These are phyloP conservation scores for Drosophila kikkawai DNA, from an alignment of 1,140 invertebrate species.

Conservation along the genomic window DNA sequence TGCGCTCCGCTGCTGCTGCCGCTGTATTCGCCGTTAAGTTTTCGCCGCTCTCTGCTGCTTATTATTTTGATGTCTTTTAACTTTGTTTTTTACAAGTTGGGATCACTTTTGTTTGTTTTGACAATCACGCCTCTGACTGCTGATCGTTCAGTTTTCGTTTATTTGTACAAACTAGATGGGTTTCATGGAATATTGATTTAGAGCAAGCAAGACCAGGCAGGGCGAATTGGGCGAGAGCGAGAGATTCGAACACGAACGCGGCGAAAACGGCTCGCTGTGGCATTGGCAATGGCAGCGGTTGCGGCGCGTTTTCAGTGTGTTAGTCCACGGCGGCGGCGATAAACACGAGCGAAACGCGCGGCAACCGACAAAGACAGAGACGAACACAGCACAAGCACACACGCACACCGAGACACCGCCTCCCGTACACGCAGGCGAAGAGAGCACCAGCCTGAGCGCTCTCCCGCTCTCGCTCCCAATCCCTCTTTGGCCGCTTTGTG, in stretches of 20 bases:
- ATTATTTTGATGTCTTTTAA: slow-evolving; percentile 25
- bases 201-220: slow-evolving; percentile 35
- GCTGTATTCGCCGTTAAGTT: slow-evolving; percentile 46
- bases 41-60: slow-evolving; percentile 26
- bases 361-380: slow-evolving; percentile 48
- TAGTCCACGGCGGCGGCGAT: slow-evolving; percentile 52
- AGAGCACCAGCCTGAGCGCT: slow-evolving; percentile 37
- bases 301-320: slow-evolving; percentile 46
- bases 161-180: slow-evolving; percentile 17
- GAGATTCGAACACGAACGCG: slow-evolving; percentile 19
- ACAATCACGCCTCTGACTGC: neutral
- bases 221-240: slow-evolving; percentile 36
- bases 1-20: slow-evolving; percentile 51
- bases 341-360: slow-evolving; percentile 47
- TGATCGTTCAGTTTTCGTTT: slow-evolving; percentile 13
- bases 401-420: slow-evolving; percentile 19
- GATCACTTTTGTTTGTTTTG: slow-evolving; percentile 17
- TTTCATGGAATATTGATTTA: slow-evolving; percentile 21
- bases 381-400: slow-evolving; percentile 27
- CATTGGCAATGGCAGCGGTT: slow-evolving; percentile 50
- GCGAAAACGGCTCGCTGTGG: slow-evolving; percentile 53
- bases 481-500: slow-evolving; percentile 57
- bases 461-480: slow-evolving; percentile 27
- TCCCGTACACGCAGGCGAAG: slow-evolving; percentile 14
- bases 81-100: slow-evolving; percentile 10